phyloP scores from a whole-genome alignment of 2,113 vertebrate species.

The Notiomystis cincta region DNA sequence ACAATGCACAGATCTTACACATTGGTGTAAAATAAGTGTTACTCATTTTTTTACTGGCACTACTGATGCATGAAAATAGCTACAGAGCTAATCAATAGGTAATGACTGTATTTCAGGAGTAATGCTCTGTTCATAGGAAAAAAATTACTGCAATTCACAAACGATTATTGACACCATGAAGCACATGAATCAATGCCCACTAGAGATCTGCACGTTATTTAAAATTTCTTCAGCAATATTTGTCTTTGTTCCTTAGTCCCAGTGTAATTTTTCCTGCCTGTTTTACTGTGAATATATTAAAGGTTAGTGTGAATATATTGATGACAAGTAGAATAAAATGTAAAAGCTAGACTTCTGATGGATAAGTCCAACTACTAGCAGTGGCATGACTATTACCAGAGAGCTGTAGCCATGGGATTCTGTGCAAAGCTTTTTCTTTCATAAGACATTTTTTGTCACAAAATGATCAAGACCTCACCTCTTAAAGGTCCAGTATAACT shows the following conservation, averaged over 20 bases:
- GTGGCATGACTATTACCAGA: accelerated
- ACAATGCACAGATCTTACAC: not conserved
- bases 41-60: not conserved
- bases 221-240: not conserved
- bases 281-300: not conserved
- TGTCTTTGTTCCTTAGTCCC: not conserved
- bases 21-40: not conserved
- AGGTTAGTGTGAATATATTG: not conserved
- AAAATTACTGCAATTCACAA: conserved; percentile 18
- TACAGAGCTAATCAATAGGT: conserved; percentile 4
- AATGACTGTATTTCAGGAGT: conserved; percentile 1
- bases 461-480: not conserved
- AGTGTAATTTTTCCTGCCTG: not conserved
- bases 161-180: conserved; percentile 15
- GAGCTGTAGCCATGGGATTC: not conserved
- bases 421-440: not conserved
- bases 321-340: not conserved
- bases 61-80: not conserved
- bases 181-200: not conserved
- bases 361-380: not conserved
- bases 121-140: not conserved
- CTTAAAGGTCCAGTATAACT: not conserved
- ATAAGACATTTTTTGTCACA: not conserved
- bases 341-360: not conserved
- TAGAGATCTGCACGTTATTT: not conserved